Evolutionary conservation across 2,113 vertebrate species (phyloP).

Genomic region (Cavia aperea): DNA sequence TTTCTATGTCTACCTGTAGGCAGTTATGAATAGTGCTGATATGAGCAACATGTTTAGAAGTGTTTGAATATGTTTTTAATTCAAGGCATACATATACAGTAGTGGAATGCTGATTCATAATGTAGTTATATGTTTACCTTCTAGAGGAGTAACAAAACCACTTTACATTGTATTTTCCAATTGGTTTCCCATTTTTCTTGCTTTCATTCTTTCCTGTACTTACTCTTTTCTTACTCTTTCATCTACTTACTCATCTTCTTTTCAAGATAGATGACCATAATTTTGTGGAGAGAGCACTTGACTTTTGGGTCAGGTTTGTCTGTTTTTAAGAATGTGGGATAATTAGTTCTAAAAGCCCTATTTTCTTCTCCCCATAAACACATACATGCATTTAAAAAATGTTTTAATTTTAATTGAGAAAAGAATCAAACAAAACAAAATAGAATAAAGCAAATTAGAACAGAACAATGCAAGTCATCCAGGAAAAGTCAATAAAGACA

Average conservation of each 20-base stretch:
- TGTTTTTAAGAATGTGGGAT: neutral
- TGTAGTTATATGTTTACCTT: neutral
- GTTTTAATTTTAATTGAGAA: too few relatives aligned
- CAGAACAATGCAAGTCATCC: too few relatives aligned
- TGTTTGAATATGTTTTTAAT: neutral
- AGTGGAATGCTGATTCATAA: neutral
- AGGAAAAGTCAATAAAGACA: too few relatives aligned
- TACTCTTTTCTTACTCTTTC: neutral
- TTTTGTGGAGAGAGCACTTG: neutral
- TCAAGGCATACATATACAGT: neutral
- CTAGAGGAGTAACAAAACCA: neutral
- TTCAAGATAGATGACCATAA: neutral
- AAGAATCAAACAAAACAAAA: too few relatives aligned
- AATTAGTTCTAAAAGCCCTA: neutral
- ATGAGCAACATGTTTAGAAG: neutral
- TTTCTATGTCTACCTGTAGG: neutral
- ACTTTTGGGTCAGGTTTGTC: neutral
- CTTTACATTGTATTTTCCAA: neutral
- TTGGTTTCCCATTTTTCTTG: neutral
- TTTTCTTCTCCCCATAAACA: neutral
- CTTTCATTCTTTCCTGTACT: neutral
- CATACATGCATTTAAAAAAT: too few relatives aligned
- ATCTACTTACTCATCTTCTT: neutral
- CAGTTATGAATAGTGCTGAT: neutral
- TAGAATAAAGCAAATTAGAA: too few relatives aligned